These are phyloP conservation scores for Liparis tanakae DNA, from an alignment of 2,797 vertebrate genomes.

Conservation along the genomic window DNA sequence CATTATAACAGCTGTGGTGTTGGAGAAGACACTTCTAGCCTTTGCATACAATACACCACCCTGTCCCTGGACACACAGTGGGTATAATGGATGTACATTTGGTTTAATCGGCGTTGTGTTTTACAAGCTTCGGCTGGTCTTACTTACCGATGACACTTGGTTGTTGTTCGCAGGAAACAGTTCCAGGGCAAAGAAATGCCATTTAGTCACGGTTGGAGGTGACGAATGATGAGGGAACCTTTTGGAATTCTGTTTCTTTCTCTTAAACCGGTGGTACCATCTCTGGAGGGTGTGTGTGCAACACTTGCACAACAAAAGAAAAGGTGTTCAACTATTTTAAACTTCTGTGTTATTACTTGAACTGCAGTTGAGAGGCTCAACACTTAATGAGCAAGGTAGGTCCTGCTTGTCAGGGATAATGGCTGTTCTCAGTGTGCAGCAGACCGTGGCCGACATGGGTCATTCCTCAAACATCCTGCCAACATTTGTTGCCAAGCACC, in stretches of 20 bases:
- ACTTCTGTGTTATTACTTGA: conserved; percentile 53
- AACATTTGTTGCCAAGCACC: conserved; percentile 74
- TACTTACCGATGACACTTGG: not conserved
- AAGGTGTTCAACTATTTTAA: conserved; percentile 30
- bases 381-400: conserved; percentile 72
- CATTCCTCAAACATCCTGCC: conserved; percentile 78
- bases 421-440: conserved; percentile 75
- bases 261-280: not conserved
- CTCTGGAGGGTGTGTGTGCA: not conserved
- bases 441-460: conserved; percentile 60
- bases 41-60: conserved; percentile 56
- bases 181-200: not conserved
- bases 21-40: conserved; percentile 23
- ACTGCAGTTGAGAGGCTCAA: conserved; percentile 52
- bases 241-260: not conserved
- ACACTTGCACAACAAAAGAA: not conserved
- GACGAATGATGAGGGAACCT: not conserved
- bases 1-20: conserved; percentile 46
- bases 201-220: not conserved
- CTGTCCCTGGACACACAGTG: conserved; percentile 8
- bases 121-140: not conserved
- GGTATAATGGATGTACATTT: conserved; percentile 17
- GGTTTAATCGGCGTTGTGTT: conserved; percentile 20
- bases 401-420: conserved; percentile 77
- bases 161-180: not conserved